These are phyloP conservation scores for Watsonalla binaria DNA, from an alignment of 2,888 invertebrate genomes.

Conservation along the genomic window DNA sequence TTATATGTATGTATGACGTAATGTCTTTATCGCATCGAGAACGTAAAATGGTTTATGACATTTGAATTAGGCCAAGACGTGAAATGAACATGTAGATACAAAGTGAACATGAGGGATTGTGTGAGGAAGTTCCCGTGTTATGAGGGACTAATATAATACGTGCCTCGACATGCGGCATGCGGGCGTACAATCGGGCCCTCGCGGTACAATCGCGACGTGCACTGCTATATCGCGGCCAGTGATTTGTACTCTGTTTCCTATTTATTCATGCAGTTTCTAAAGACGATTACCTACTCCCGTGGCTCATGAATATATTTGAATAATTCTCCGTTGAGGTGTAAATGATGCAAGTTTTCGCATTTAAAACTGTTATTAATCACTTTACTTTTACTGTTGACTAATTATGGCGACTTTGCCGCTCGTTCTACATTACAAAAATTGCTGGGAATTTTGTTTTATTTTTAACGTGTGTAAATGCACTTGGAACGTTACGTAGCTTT, in stretches of 20 bases:
- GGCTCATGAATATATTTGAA: constrained; percentile 73
- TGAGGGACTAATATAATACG: constrained; percentile 16
- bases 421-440: constrained; percentile 13
- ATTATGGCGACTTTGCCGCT: constrained; percentile 29
- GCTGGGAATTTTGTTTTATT: constrained; percentile 16
- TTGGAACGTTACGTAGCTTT: neutral
- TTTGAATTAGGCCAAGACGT: neutral
- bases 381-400: constrained; percentile 51
- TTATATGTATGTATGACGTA: neutral
- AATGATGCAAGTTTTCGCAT: constrained; percentile 75
- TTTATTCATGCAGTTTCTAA: constrained; percentile 70
- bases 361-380: constrained; percentile 67
- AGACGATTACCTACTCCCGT: constrained; percentile 69
- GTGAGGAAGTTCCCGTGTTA: constrained; percentile 1
- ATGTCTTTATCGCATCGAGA: neutral
- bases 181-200: constrained; percentile 17
- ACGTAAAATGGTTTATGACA: neutral
- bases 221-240: constrained; percentile 37
- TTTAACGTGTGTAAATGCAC: constrained; percentile 11
- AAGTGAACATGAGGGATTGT: neutral
- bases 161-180: constrained; percentile 10
- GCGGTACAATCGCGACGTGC: constrained; percentile 24
- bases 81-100: neutral
- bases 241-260: constrained; percentile 69
- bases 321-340: constrained; percentile 68